Base-by-base conservation (phyloP, 2,797 vertebrate genomes). In the Otus scops region DNA sequence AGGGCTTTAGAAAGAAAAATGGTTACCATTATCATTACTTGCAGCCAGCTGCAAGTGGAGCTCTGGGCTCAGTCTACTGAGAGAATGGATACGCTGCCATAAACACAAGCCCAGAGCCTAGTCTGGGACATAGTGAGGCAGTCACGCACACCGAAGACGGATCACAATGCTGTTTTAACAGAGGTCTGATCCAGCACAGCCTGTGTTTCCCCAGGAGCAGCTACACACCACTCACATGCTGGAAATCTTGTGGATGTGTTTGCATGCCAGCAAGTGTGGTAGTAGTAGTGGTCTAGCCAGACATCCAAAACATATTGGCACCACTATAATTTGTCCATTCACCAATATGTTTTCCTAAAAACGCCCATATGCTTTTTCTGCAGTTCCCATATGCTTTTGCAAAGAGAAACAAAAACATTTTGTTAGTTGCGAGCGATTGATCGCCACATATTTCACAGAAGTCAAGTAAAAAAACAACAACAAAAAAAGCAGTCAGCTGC, bases 381-480 rank as follows among this genome's bases (percentile, higher is more conserved):
- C 88, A 93, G 96, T 89, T 98, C 97, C 98, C 98, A 98, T 98
- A 98, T 98, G 98, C 96, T 98, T 98, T 97, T 92, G 69, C 97
- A 93, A 97, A 95, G 85, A 96, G 97, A 98, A 97, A 97, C 95
- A 96, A 98, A 98, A 98, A 98, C 98, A 98, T 97, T 98, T 97
- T 97, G 97, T 98, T 98, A 98, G 97, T 98, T 93, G 97, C 8
- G 32, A 97, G 97, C 84, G 34, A 97, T 97, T 97, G 97, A 98
- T 98, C 96, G 30, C 97, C 95, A 75, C 96, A 94, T 96, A 97
- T 98, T 98, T 97, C 97, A 97, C 98, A 98, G 97, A 97, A 97
- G 96, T 97, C 97, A 94, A 96, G 91, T 45, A 78, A 89, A 91
- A 97, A 97, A 97, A 96, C 15, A 96, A 98, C 18, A 96, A 98